These are phyloP conservation scores for Acromyrmex charruanus DNA, from an alignment of 1,140 invertebrate species.

Conservation along the genomic window DNA sequence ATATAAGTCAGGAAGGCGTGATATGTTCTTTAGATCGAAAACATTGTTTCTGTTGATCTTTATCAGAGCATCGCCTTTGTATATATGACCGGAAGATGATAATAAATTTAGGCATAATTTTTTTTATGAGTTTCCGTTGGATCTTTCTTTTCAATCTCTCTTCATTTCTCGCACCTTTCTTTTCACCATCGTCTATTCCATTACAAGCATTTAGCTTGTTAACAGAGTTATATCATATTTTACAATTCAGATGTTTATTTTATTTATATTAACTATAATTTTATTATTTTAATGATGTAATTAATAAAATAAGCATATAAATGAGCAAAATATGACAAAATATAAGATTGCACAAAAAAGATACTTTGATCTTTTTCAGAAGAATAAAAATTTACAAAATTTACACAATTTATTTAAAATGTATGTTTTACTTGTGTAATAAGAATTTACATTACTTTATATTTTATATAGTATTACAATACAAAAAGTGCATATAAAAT, in stretches of 20 bases:
- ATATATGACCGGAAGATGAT: slow-evolving; percentile 17
- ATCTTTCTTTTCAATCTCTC: slow-evolving; percentile 1
- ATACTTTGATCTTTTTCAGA: background rate
- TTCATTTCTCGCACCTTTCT: background rate
- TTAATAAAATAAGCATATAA: background rate
- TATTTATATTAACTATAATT: background rate
- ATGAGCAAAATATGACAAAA: background rate
- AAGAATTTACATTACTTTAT: no score
- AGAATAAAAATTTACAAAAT: background rate
- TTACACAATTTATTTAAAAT: no score
- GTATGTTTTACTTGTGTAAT: no score
- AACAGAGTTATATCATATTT: background rate
- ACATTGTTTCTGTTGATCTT: slow-evolving; percentile 6
- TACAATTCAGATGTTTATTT: background rate
- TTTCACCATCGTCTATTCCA: background rate
- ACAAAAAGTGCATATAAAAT: no score
- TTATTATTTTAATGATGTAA: background rate
- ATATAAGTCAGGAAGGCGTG: background rate
- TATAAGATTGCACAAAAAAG: background rate
- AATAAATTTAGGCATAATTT: slow-evolving; percentile 22
- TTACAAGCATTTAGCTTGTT: background rate
- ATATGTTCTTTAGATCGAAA: background rate
- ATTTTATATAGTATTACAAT: no score
- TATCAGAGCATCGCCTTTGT: background rate
- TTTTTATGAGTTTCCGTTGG: slow-evolving; percentile 24